Conservation (phyloP, 1,140 invertebrate genomes). For the Lasioglossum albipes region DNA sequence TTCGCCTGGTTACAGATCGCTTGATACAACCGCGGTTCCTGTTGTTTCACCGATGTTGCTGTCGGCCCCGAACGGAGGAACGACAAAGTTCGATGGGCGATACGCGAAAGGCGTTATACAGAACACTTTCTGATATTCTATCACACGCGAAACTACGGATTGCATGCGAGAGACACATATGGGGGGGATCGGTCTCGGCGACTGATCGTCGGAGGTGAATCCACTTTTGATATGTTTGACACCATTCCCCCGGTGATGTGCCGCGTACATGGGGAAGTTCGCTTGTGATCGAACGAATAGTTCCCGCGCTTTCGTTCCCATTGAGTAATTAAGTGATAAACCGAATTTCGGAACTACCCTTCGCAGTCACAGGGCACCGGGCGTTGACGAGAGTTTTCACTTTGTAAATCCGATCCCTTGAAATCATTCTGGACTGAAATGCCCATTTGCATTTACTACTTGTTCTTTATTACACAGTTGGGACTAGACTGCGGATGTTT, state of each 20-base stretch:
- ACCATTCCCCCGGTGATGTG: neutral
- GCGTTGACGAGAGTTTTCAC: neutral
- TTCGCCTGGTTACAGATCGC: constrained; percentile 21
- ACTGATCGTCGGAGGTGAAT: neutral
- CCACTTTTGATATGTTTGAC: neutral
- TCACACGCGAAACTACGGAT: neutral
- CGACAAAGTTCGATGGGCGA: constrained; percentile 1
- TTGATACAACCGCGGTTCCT: neutral
- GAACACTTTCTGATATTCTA: neutral
- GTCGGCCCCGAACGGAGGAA: neutral
- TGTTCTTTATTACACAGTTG: too few species aligned
- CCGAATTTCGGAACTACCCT: neutral
- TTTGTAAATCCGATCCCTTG: too few species aligned
- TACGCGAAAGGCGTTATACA: neutral
- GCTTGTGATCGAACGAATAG: neutral
- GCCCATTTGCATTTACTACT: too few species aligned
- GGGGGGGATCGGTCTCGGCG: neutral
- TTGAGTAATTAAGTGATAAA: neutral
- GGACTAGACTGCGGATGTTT: too few species aligned
- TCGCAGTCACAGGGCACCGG: neutral
- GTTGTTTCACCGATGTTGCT: neutral
- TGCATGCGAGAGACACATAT: constrained; percentile 16
- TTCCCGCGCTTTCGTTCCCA: neutral
- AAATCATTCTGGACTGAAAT: too few species aligned
- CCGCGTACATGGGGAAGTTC: neutral